Percentiles rank a stretch among this genome's conserved stretches.
These are phyloP conservation scores for Bombylius discolor DNA, from an alignment of 2,888 invertebrate species.

Conservation along the genomic window DNA sequence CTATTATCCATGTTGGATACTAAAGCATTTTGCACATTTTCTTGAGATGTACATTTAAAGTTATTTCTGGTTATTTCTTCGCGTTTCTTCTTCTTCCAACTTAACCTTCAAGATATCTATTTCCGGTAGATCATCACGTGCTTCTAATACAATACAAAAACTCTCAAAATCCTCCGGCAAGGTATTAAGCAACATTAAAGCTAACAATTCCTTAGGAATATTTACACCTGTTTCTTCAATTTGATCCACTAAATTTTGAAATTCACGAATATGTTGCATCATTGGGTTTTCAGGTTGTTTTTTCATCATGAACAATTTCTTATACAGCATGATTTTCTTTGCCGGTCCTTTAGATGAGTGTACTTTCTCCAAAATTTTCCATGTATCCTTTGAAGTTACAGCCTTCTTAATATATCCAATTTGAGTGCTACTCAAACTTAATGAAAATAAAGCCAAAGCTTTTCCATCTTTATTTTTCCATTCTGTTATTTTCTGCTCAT, in stretches of 20 bases:
- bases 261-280: slow-evolving; percentile 1
- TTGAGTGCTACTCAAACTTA: slow-evolving; percentile 4
- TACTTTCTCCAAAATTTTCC: slow-evolving; percentile 3
- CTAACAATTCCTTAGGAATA: slow-evolving; percentile 5
- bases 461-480: slow-evolving; percentile 6
- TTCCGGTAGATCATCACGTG: slow-evolving; percentile 2
- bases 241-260: slow-evolving; percentile 2
- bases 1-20: not conserved
- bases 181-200: slow-evolving; percentile 8
- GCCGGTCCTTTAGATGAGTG: slow-evolving; percentile 4
- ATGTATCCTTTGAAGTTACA: slow-evolving; percentile 2
- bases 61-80: not conserved
- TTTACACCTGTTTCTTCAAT: slow-evolving; percentile 5
- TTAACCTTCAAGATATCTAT: slow-evolving; percentile 1
- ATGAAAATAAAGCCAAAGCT: slow-evolving; percentile 5
- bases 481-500: not conserved
- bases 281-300: slow-evolving; percentile 1
- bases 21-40: not conserved
- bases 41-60: too few species aligned
- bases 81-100: slow-evolving; percentile 1
- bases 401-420: slow-evolving; percentile 5
- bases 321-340: slow-evolving; percentile 6
- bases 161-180: slow-evolving; percentile 6
- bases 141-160: slow-evolving; percentile 8
- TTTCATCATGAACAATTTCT: slow-evolving; percentile 4